Evolutionary conservation across 2,888 invertebrate species (phyloP).

Genomic region (Meganola albula): DNA sequence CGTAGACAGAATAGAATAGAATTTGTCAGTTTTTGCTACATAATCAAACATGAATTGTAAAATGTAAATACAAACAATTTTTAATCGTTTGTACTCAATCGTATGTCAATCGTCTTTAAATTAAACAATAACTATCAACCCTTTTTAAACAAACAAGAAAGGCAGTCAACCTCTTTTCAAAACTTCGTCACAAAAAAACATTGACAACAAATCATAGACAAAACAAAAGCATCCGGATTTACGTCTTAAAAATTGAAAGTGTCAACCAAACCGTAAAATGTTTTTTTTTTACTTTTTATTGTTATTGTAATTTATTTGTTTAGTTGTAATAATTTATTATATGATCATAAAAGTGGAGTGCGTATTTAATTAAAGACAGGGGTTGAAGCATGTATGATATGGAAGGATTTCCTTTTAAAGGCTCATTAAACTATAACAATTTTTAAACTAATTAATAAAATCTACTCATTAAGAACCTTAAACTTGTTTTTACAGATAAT

Average conservation of each 20-base stretch:
- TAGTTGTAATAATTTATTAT: too few relatives aligned
- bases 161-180: slow-evolving; percentile 13
- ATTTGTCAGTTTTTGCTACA: too few relatives aligned
- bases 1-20: too few relatives aligned
- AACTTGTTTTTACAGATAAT: too few relatives aligned
- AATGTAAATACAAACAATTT: neutral
- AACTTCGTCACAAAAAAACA: slow-evolving; percentile 23
- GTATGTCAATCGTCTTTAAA: slow-evolving; percentile 3
- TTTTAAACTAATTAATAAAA: too few relatives aligned
- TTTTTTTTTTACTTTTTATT: too few relatives aligned
- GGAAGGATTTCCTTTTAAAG: too few relatives aligned
- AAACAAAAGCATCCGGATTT: slow-evolving; percentile 25
- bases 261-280: slow-evolving; percentile 48
- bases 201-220: slow-evolving; percentile 22
- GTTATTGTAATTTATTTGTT: slow-evolving; percentile 62
- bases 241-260: slow-evolving; percentile 26
- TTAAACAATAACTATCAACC: slow-evolving; percentile 8
- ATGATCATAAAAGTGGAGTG: slow-evolving; percentile 44
- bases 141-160: slow-evolving; percentile 8
- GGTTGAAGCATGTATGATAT: slow-evolving; percentile 24
- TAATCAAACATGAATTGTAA: too few relatives aligned
- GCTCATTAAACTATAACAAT: too few relatives aligned
- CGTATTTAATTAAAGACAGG: slow-evolving; percentile 51
- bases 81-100: neutral
- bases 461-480: too few relatives aligned